A percentile compares a stretch with the other conserved stretches of the same genome.
These are phyloP conservation scores for Chaetodon trifascialis DNA, from an alignment of 2,113 vertebrate genomes.

Conservation along the genomic window DNA sequence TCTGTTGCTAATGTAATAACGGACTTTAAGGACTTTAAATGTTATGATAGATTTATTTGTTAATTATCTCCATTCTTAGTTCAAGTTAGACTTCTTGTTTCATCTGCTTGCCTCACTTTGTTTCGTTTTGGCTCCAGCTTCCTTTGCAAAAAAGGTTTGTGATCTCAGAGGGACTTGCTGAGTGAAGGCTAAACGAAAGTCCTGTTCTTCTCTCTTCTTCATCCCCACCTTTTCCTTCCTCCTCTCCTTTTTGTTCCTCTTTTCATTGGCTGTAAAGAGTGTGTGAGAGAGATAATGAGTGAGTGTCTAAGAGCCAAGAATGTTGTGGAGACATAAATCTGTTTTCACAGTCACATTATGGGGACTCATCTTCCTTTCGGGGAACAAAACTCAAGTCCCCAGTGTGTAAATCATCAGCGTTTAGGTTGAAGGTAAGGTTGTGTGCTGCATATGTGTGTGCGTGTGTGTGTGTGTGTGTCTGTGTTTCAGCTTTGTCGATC, in stretches of 20 bases:
- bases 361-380: too few relatives aligned
- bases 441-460: background rate
- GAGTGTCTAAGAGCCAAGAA: conserved; percentile 54
- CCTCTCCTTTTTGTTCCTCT: background rate
- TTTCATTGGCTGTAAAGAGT: conserved; percentile 3
- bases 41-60: too few relatives aligned
- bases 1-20: too few relatives aligned
- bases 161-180: background rate
- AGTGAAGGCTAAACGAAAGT: background rate
- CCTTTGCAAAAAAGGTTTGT: background rate
- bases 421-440: too few relatives aligned
- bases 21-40: too few relatives aligned
- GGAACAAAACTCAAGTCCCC: too few relatives aligned
- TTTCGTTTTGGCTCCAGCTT: background rate
- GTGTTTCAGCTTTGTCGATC: background rate
- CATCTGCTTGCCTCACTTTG: background rate
- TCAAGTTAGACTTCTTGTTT: too few relatives aligned
- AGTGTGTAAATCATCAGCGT: too few relatives aligned
- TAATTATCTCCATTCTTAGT: too few relatives aligned
- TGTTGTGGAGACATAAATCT: conserved; percentile 1
- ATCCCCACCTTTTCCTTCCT: background rate
- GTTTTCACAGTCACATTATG: too few relatives aligned
- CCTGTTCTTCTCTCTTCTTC: background rate
- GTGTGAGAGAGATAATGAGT: conserved; percentile 50
- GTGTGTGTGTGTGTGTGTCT: background rate